A percentile compares a stretch with the other conserved stretches of the same genome.
Conservation (phyloP, 2,888 invertebrate genomes). For the Neocrepidodera transversa region DNA sequence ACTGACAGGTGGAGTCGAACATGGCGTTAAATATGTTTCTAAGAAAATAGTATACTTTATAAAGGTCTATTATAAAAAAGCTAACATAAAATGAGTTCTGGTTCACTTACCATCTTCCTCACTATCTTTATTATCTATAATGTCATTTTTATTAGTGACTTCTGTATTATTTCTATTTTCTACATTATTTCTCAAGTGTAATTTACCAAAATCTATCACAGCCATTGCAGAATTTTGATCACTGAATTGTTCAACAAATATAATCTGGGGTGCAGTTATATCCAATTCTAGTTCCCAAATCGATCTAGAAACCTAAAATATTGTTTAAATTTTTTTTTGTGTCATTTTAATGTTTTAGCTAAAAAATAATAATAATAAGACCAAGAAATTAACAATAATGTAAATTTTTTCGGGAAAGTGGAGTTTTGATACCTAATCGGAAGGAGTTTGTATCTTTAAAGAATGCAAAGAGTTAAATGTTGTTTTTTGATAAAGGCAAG, state of each 20-base stretch:
- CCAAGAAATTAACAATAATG: too few relatives aligned
- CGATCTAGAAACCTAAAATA: conserved; percentile 68
- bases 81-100: background rate
- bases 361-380: too few relatives aligned
- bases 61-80: too few relatives aligned
- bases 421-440: too few relatives aligned
- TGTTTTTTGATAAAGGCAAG: too few relatives aligned
- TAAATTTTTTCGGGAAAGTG: too few relatives aligned
- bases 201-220: conserved; percentile 89
- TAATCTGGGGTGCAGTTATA: conserved; percentile 92
- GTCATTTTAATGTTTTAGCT: conserved; percentile 3
- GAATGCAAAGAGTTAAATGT: too few relatives aligned
- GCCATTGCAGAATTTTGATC: conserved; percentile 79
- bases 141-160: conserved; percentile 51
- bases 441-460: too few relatives aligned
- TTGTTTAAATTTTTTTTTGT: conserved; percentile 8
- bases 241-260: conserved; percentile 83
- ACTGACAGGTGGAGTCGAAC: conserved; percentile 86
- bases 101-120: conserved; percentile 61
- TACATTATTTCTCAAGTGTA: conserved; percentile 68
- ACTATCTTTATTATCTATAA: conserved; percentile 57
- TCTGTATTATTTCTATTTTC: conserved; percentile 48
- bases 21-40: conserved; percentile 83
- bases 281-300: conserved; percentile 90
- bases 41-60: too few relatives aligned